Conservation (phyloP, 2,888 invertebrate genomes). For the Shargacucullia verbasci region DNA sequence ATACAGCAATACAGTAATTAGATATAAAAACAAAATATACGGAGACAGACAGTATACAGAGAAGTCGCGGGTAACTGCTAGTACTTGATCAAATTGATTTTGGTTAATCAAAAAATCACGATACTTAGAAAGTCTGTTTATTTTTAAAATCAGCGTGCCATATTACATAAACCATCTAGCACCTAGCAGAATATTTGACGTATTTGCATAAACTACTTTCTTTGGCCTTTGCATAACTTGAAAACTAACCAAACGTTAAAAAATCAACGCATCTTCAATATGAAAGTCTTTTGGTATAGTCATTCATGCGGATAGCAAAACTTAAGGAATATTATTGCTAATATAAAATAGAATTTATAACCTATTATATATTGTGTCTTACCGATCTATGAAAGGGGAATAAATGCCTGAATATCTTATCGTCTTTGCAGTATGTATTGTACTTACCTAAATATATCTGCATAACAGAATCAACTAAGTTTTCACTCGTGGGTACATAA, state of each 20-base stretch:
- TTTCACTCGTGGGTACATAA: constrained; percentile 27
- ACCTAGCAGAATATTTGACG: constrained; percentile 36
- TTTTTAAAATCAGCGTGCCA: constrained; percentile 23
- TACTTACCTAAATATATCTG: not conserved
- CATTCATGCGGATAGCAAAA: constrained; percentile 14
- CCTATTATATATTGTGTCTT: too few relatives aligned
- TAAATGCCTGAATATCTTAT: too few relatives aligned
- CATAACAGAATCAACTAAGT: constrained; percentile 1
- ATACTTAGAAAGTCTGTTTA: constrained; percentile 45
- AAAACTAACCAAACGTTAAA: constrained; percentile 33
- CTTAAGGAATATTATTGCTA: constrained; percentile 7
- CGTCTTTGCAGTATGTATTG: too few relatives aligned
- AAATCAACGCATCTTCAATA: constrained; percentile 31
- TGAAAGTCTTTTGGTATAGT: constrained; percentile 51
- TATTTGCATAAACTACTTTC: constrained; percentile 64
- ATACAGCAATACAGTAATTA: too few relatives aligned
- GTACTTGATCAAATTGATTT: too few relatives aligned
- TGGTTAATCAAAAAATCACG: too few relatives aligned
- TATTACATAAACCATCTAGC: constrained; percentile 53
- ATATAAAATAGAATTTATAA: too few relatives aligned
- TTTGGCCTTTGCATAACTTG: constrained; percentile 58
- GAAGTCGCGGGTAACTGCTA: too few relatives aligned
- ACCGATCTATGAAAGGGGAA: too few relatives aligned
- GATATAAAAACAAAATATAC: too few relatives aligned
- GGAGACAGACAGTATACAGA: too few relatives aligned